Base-by-base conservation (phyloP, 2,888 invertebrate genomes). In the Rugalucina vietnamica region DNA sequence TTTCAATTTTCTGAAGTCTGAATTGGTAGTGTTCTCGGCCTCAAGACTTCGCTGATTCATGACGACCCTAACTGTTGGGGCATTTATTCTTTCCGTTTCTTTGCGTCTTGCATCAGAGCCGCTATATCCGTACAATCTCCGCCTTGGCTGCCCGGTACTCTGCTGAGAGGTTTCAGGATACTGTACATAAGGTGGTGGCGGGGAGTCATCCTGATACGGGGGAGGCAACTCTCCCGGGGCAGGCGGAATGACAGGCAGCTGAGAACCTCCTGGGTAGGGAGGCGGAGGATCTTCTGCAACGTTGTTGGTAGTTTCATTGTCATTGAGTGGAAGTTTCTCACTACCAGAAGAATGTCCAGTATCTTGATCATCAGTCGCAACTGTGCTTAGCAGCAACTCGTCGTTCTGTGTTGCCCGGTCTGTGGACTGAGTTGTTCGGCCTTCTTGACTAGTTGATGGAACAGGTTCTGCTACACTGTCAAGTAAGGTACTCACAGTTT, bases 141-240 rank as follows among this genome's bases (percentile, higher is more conserved):
- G 39, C 24, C 49, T 39, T 4, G 72, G 43, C 21, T 65, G 50
- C 2, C 78, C 49, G 12, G 50, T 18, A 50, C 73, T n/a, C 14
- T 79, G 81, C 14, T 79, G 70, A 21, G 84, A 79, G 10, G 87
- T 81, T 29, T 79, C 72, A 21, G 79, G 84, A 24, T 37, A 49
- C 34, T 81, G 82, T 8, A 76, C 76, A 54, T 87, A 88, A 12
- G 84, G 82, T n/a, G 84, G 88, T 12, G 84, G 88, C n/a, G 84
- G 82, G 0, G 80, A 65, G 24, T 84, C 85, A 21, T 84, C 85
- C 5, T 86, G 82, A 32, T 88, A 88, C n/a, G 88, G 88, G 0
- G 88, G 88, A 18, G 88, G 88, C 37, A 72, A 50, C 34, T 88
- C 88, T 1, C 81, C 82, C 4, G 85, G 84, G 18, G 69, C 60